Conservation (phyloP, 2,113 vertebrate species). For the Colinus virginianus region DNA sequence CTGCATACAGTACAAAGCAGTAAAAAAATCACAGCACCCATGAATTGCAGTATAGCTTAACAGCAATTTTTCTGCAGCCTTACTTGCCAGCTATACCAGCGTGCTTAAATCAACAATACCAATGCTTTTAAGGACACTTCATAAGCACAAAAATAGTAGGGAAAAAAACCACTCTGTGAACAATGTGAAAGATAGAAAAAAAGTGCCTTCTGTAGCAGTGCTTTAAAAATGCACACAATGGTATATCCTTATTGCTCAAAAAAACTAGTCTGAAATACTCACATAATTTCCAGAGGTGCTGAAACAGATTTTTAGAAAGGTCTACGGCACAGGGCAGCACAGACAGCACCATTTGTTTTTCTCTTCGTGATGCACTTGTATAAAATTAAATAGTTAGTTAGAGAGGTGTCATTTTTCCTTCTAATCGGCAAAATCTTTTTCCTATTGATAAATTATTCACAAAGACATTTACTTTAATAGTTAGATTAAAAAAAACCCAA, state of each 20-base stretch:
- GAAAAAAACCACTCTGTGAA: slow-evolving; percentile 51
- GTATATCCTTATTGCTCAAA: slow-evolving; percentile 71
- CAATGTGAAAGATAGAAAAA: slow-evolving; percentile 64
- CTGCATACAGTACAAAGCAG: background rate
- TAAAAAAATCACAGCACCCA: slow-evolving; percentile 42
- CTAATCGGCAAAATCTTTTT: slow-evolving; percentile 10
- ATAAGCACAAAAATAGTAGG: slow-evolving; percentile 65
- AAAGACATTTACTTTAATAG: slow-evolving; percentile 36
- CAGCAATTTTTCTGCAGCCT: background rate
- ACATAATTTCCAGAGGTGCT: slow-evolving; percentile 53
- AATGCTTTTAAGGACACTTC: slow-evolving; percentile 74
- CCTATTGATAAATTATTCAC: slow-evolving; percentile 36
- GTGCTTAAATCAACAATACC: slow-evolving; percentile 47
- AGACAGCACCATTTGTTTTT: slow-evolving; percentile 51
- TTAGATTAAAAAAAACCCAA: background rate
- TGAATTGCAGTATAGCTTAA: background rate
- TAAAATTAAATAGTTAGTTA: slow-evolving; percentile 28
- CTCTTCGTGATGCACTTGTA: background rate
- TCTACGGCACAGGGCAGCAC: slow-evolving; percentile 40
- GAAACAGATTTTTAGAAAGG: slow-evolving; percentile 43
- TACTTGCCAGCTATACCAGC: background rate
- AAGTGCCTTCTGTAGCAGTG: slow-evolving; percentile 67
- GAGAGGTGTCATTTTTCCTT: slow-evolving; percentile 5
- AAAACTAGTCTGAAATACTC: slow-evolving; percentile 52
- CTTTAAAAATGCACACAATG: slow-evolving; percentile 72